Percentiles rank a stretch among this genome's conserved stretches.
Evolutionary conservation across 2,113 vertebrate species (phyloP).

Genomic region (Prunella fulvescens): DNA sequence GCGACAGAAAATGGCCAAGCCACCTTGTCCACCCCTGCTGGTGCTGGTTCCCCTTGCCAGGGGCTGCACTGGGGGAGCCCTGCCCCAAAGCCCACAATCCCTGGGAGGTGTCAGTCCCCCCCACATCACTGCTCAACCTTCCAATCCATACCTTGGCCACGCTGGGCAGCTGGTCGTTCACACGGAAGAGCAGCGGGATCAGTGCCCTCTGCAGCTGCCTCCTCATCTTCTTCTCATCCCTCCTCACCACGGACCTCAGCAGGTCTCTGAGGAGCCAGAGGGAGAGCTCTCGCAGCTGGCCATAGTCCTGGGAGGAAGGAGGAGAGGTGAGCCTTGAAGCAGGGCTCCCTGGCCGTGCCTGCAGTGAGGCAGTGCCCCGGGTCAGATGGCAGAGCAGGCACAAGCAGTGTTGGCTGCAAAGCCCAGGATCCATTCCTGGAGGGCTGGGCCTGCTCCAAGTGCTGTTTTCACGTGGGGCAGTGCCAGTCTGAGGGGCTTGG

Average conservation of each 20-base stretch:
- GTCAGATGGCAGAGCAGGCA: background rate
- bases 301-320: background rate
- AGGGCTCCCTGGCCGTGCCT: accelerated
- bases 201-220: background rate
- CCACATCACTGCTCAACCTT: background rate
- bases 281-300: background rate
- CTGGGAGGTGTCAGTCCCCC: background rate
- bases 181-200: background rate
- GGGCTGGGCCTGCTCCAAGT: background rate
- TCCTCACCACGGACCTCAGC: background rate
- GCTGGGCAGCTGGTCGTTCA: background rate
- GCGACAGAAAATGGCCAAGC: background rate
- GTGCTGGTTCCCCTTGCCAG: background rate
- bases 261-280: background rate
- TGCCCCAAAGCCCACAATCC: background rate
- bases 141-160: background rate
- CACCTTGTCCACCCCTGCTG: background rate
- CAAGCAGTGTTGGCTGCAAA: background rate
- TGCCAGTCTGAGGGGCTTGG: background rate
- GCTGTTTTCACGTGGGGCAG: background rate
- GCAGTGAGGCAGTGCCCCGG: accelerated
- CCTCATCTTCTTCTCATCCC: background rate
- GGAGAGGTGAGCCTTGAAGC: background rate
- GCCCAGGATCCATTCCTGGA: background rate
- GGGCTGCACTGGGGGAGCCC: background rate